A percentile compares a stretch with the other conserved stretches of the same genome.
Conservation (phyloP, 2,888 invertebrate genomes). For the Acholoe squamosa region DNA sequence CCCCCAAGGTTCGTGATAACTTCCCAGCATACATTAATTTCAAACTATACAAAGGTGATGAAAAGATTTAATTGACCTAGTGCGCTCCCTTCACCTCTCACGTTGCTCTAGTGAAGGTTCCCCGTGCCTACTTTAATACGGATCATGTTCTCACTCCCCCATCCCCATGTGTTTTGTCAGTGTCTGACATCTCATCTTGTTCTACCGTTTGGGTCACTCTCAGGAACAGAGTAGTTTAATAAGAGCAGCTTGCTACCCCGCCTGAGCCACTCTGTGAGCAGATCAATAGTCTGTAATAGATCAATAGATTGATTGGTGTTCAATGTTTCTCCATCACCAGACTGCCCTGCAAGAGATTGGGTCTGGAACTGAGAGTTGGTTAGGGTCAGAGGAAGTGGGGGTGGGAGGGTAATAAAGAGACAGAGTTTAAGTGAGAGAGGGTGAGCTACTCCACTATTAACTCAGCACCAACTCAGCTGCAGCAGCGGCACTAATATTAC, state of each 20-base stretch:
- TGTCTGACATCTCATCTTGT: conserved; percentile 15
- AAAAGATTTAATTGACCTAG: no score
- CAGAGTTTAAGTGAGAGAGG: no score
- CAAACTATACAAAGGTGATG: no score
- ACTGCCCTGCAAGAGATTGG: not conserved
- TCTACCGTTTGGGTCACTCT: not conserved
- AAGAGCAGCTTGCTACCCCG: not conserved
- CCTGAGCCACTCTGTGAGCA: not conserved
- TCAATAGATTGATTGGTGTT: conserved; percentile 49
- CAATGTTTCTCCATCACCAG: not conserved
- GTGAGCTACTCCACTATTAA: not conserved
- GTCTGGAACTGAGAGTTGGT: not conserved
- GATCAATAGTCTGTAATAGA: conserved; percentile 38
- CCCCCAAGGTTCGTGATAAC: no score
- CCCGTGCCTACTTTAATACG: no score
- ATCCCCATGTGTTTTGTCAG: not conserved
- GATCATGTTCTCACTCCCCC: no score
- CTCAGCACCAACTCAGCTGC: not conserved
- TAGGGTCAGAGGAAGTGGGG: no score
- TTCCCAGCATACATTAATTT: no score
- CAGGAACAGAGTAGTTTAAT: not conserved
- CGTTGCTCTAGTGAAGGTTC: not conserved
- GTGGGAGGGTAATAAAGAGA: no score
- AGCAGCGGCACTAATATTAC: not conserved
- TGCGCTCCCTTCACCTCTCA: not conserved